These are phyloP conservation scores for Laticauda laticaudata DNA, from an alignment of 2,113 vertebrate genomes.

Conservation along the genomic window DNA sequence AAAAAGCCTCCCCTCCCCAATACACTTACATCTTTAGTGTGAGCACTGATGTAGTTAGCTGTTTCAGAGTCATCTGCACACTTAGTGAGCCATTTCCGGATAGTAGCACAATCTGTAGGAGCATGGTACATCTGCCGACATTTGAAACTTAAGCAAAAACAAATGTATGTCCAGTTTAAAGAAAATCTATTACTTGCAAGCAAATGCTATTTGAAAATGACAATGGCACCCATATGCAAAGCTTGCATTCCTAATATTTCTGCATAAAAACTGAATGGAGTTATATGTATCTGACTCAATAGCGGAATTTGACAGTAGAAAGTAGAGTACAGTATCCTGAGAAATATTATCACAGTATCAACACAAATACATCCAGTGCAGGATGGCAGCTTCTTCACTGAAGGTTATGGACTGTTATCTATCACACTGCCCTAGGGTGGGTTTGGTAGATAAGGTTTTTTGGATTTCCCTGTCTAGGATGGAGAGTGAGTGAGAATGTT, in stretches of 20 bases:
- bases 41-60: conserved; percentile 99
- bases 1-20: background rate
- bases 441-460: background rate
- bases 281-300: background rate
- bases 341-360: background rate
- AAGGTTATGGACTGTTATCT: background rate
- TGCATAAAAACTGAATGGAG: background rate
- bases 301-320: background rate
- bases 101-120: conserved; percentile 97
- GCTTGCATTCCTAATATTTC: background rate
- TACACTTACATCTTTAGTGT: conserved; percentile 98
- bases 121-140: conserved; percentile 99
- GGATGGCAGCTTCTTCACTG: background rate
- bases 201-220: background rate
- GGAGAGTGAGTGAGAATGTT: background rate
- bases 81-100: conserved; percentile 98
- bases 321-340: background rate
- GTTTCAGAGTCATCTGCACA: conserved; percentile 99
- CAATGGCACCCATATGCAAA: background rate
- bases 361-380: background rate
- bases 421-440: background rate
- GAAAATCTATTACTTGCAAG: background rate
- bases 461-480: background rate
- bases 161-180: conserved; percentile 31
- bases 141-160: conserved; percentile 84